Base-by-base conservation (phyloP, 2,113 vertebrate genomes). In the Natator depressus region DNA sequence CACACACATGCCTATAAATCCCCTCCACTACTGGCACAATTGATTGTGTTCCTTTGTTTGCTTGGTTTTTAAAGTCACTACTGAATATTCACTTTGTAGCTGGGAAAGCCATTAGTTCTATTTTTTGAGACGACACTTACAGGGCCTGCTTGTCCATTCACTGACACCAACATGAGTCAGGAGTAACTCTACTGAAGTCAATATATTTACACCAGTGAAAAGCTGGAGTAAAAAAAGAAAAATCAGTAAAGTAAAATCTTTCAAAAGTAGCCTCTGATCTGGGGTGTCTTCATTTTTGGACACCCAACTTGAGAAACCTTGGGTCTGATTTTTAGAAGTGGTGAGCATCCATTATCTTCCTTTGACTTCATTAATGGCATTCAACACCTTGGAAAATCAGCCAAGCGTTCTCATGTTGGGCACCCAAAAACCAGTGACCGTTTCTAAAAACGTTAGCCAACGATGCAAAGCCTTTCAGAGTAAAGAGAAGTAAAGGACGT, bases 1-100 rank as follows among this genome's bases (percentile, higher is more conserved):
- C 93, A 94, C 94, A 96, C 83, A 97, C 69, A 82, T 69, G 90
- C 87, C 86, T 94, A 97, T 97, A 97, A 98, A 97, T 96, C 93
- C 95, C 87, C 49, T 93, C 59, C 90, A 92, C 85, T 49, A 54
- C 85, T 84, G 88, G 89, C 87, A 95, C 96, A 95, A 96, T 19
- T 75, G 82, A 97, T 86, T 57, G 80, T 19, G 7, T 96, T 94
- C 96, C 94, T 96, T 91, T 89, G 54, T 96, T 82, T 94, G 46
- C 25, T 25, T 86, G 75, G 38, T 81, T 94, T 80, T 86, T 90
- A 13, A 96, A 97, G 91, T 87, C 88, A 84, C 82, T 85, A 59
- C 59, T 84, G 94, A 49, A 89, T 78, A 19, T 89, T 95, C 49
- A 25, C 91, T 49, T 78, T 85, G 75, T 82, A 84, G 80, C 92